A percentile compares a stretch with the other conserved stretches of the same genome.
These are phyloP conservation scores for Saimiri boliviensis DNA, from an alignment of 2,113 vertebrate genomes.

Conservation along the genomic window DNA sequence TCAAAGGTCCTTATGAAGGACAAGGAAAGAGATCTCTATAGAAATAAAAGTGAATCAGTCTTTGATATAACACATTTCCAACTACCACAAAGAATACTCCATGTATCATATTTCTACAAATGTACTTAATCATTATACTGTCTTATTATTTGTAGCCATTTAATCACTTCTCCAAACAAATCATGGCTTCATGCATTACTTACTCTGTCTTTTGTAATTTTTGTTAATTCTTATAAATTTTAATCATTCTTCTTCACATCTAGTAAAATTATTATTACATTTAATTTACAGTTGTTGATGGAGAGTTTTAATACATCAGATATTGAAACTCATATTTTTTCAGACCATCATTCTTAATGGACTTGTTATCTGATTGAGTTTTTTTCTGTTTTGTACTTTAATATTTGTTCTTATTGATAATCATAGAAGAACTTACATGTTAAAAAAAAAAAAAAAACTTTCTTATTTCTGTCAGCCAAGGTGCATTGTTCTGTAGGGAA, in stretches of 20 bases:
- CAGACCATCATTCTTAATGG: neutral
- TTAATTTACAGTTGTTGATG: slow-evolving; percentile 6
- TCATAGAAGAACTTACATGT: neutral
- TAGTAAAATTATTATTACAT: slow-evolving; percentile 28
- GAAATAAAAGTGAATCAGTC: neutral
- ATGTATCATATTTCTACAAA: neutral
- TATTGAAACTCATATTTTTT: slow-evolving; percentile 47
- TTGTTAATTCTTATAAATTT: neutral
- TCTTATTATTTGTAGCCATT: neutral
- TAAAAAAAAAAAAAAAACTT: slow-evolving; percentile 5
- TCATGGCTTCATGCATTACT: neutral
- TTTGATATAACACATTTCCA: neutral
- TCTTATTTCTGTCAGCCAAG: neutral
- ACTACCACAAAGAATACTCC: neutral
- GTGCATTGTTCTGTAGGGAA: neutral
- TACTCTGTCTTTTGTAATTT: neutral
- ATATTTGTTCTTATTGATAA: slow-evolving; percentile 52
- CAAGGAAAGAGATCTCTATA: neutral
- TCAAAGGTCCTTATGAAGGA: neutral
- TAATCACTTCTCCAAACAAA: neutral
- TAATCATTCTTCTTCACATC: neutral
- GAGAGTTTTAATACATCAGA: neutral
- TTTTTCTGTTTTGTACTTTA: slow-evolving; percentile 32
- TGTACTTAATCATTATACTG: neutral
- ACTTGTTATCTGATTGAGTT: slow-evolving; percentile 41